These are phyloP conservation scores for Lathamus discolor DNA, from an alignment of 2,113 vertebrate genomes.

Conservation along the genomic window DNA sequence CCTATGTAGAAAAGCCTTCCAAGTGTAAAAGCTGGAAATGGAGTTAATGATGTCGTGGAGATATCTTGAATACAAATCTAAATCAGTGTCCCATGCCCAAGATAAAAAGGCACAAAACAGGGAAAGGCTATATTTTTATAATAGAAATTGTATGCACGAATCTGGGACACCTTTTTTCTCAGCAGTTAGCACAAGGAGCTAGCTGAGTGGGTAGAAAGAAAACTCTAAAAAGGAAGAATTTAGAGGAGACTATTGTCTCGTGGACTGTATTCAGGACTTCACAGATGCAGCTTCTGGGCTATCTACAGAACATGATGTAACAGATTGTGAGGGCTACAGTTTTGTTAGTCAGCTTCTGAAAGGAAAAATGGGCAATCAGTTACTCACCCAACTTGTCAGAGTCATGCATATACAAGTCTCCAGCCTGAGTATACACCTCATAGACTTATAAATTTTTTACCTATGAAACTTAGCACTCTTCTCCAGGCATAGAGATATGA, in stretches of 20 bases:
- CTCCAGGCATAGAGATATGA: background rate
- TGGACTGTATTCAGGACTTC: background rate
- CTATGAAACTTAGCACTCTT: background rate
- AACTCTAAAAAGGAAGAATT: background rate
- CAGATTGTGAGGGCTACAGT: background rate
- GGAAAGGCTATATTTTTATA: background rate
- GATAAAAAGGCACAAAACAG: background rate
- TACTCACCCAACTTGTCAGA: background rate
- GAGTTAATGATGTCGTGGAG: background rate
- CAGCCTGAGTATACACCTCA: background rate
- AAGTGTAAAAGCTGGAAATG: background rate
- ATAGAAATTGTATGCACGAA: background rate
- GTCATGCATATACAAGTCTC: background rate
- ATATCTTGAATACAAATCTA: background rate
- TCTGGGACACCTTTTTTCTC: background rate
- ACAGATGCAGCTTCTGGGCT: background rate
- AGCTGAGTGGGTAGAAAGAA: background rate
- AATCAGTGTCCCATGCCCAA: background rate
- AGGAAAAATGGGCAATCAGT: background rate
- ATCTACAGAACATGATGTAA: background rate
- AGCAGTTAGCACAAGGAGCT: background rate
- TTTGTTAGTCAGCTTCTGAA: background rate
- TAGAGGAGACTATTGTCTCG: background rate
- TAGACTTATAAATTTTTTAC: background rate
- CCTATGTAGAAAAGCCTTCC: background rate